A percentile compares a stretch with the other conserved stretches of the same genome.
These are phyloP conservation scores for Dreissena polymorpha DNA, from an alignment of 1,140 invertebrate genomes.

Conservation along the genomic window DNA sequence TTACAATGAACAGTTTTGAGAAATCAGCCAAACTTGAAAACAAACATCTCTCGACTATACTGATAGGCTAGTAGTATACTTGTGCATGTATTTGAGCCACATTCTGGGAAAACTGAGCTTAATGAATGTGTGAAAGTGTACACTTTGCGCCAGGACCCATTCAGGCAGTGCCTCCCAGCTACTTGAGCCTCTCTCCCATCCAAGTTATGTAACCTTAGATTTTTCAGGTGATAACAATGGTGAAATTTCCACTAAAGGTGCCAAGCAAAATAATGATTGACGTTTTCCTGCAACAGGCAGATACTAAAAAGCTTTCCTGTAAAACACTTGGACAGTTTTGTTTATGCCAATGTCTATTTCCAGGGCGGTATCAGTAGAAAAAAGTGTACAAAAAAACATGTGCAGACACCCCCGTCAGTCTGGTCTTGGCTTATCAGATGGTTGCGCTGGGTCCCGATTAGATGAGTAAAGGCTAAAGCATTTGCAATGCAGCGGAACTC, in stretches of 20 bases:
- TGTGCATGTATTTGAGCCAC: no score
- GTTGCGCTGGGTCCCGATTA: conserved; percentile 38
- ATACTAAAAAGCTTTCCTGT: conserved; percentile 2
- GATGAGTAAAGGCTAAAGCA: conserved; percentile 29
- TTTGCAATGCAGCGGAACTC: conserved; percentile 26
- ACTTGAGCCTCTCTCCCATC: no score
- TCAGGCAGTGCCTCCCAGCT: no score
- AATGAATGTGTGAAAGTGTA: no score
- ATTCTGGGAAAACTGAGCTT: no score
- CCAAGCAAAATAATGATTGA: conserved; percentile 5
- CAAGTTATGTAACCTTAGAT: no score
- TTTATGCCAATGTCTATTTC: conserved; percentile 28
- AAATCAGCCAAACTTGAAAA: no score
- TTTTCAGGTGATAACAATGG: no score
- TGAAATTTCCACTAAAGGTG: neutral
- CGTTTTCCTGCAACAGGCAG: conserved; percentile 1
- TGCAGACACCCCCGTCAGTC: conserved; percentile 46
- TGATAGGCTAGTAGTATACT: no score
- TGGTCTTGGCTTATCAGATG: conserved; percentile 43
- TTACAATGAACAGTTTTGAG: no score
- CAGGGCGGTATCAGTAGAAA: conserved; percentile 36
- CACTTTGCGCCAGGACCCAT: no score
- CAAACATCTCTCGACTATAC: no score
- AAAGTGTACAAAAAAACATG: conserved; percentile 22
- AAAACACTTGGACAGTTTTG: conserved; percentile 1